These are phyloP conservation scores for human DNA, from an alignment of 2,113 vertebrate species.

Conservation along the genomic window GRCh38 chr4:35474001-35474500, in stretches of 20 bases:
- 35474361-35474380: not conserved
- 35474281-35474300: not conserved
- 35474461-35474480: not conserved
- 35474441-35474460: not conserved
- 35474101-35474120: not conserved
- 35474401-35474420: not conserved
- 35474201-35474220: not conserved
- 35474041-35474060: not conserved
- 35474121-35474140: not conserved
- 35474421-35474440: not conserved
- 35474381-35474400: not conserved
- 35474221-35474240: not conserved
- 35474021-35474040: not conserved
- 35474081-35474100: not conserved
- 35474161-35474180: not conserved
- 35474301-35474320: not conserved
- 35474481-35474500: not conserved
- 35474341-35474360: not conserved
- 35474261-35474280: not conserved
- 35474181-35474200: not conserved
- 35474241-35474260: not conserved
- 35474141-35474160: not conserved
- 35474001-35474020: not conserved
- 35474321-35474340: not conserved
- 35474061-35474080: not conserved